Percentiles rank a stretch among this genome's conserved stretches.
These are phyloP conservation scores for Tichodroma muraria DNA, from an alignment of 2,113 vertebrate genomes.

Conservation along the genomic window DNA sequence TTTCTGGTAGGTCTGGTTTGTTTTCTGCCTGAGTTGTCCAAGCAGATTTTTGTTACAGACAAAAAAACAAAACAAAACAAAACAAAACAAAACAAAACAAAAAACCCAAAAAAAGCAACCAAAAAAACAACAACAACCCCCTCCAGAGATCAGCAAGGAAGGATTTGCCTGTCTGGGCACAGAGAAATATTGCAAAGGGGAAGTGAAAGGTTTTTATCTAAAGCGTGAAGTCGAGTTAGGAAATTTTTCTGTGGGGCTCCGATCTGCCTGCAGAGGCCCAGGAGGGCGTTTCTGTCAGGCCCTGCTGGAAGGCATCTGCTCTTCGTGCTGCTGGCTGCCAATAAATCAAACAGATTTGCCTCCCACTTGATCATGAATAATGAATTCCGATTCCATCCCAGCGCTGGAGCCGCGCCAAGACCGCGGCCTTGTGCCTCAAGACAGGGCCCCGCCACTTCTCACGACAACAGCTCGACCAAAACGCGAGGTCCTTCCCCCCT, in stretches of 20 bases:
- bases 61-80: background rate
- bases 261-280: background rate
- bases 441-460: background rate
- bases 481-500: background rate
- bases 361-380: constrained; percentile 16
- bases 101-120: too few species aligned
- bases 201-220: background rate
- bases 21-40: background rate
- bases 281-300: background rate
- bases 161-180: background rate
- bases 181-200: background rate
- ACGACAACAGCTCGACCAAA: background rate
- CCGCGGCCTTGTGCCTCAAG: background rate
- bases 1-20: background rate
- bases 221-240: background rate
- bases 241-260: background rate
- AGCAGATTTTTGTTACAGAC: background rate
- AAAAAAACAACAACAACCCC: too few species aligned
- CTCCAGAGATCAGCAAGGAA: background rate
- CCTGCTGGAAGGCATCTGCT: constrained; percentile 9
- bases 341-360: constrained; percentile 25
- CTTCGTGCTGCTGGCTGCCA: background rate
- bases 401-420: background rate
- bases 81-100: too few species aligned
- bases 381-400: background rate